A percentile compares a stretch with the other conserved stretches of the same genome.
Conservation (phyloP, 2,888 invertebrate species). For the Alloscopus bannaensis region DNA sequence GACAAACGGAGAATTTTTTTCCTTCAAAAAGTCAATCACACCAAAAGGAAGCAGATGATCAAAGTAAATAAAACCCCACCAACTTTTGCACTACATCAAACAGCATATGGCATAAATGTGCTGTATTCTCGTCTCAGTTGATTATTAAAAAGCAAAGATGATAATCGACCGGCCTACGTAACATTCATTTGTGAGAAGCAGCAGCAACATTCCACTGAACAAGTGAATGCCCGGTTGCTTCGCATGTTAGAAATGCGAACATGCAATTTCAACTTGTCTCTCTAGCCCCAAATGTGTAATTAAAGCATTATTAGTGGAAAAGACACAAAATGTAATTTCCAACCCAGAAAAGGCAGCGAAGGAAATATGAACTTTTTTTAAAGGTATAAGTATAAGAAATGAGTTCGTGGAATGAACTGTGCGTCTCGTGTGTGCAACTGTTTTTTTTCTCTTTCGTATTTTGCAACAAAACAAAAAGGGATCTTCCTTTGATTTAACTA, state of each 20-base stretch:
- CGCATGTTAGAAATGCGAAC: constrained; percentile 31
- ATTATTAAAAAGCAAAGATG: neutral
- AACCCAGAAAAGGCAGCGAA: constrained; percentile 40
- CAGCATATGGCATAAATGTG: neutral
- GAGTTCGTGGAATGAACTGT: constrained; percentile 57
- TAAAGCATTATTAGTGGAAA: constrained; percentile 61
- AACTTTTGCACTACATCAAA: no score
- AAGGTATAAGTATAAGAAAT: constrained; percentile 12
- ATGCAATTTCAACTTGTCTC: constrained; percentile 48
- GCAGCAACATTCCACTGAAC: no score
- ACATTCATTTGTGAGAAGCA: constrained; percentile 37
- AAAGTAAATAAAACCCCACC: no score
- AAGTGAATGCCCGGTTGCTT: no score
- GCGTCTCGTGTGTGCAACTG: constrained; percentile 4
- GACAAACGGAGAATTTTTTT: neutral
- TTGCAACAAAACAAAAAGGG: no score
- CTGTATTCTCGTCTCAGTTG: neutral
- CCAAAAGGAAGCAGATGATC: constrained; percentile 4
- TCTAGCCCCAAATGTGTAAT: constrained; percentile 52
- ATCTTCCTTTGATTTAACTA: constrained; percentile 47
- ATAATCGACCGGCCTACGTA: neutral
- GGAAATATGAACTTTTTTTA: no score
- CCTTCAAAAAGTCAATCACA: constrained; percentile 19
- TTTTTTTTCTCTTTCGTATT: no score
- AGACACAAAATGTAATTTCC: constrained; percentile 49